Evolutionary conservation across 1,140 invertebrate genomes (phyloP).

Genomic region (Philopotamus ludificatus): DNA sequence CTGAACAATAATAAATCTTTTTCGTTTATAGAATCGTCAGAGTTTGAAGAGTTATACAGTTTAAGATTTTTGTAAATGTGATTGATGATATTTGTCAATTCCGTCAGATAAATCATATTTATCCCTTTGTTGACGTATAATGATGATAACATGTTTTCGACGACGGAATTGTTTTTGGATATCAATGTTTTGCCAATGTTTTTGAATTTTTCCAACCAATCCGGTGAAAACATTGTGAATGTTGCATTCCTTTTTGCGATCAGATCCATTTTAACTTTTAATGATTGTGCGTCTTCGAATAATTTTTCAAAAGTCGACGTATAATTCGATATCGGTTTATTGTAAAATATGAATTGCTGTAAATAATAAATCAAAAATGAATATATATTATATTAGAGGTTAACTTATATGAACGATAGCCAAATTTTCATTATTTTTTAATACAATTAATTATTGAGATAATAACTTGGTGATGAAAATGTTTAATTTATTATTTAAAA

Average conservation of each 20-base stretch:
- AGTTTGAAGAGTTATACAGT: slow-evolving; percentile 24
- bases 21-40: slow-evolving; percentile 39
- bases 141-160: slow-evolving; percentile 9
- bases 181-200: slow-evolving; percentile 32
- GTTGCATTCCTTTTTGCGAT: slow-evolving; percentile 45
- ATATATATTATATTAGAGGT: neutral
- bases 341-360: slow-evolving; percentile 54
- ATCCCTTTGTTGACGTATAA: slow-evolving; percentile 24
- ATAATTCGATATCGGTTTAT: slow-evolving; percentile 44
- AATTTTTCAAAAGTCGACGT: slow-evolving; percentile 47
- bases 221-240: slow-evolving; percentile 39
- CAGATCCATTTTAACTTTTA: slow-evolving; percentile 44
- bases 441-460: no score
- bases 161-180: slow-evolving; percentile 6
- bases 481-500: no score
- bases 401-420: no score
- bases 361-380: slow-evolving; percentile 43
- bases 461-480: no score
- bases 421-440: no score
- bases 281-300: slow-evolving; percentile 43
- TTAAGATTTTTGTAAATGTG: slow-evolving; percentile 44
- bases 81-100: slow-evolving; percentile 47
- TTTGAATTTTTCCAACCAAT: slow-evolving; percentile 36
- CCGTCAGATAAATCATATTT: slow-evolving; percentile 48
- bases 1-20: slow-evolving; percentile 44